Percentiles rank a stretch among this genome's conserved stretches.
Conservation (phyloP, 2,797 vertebrate species). For the Malurus leucopterus region DNA sequence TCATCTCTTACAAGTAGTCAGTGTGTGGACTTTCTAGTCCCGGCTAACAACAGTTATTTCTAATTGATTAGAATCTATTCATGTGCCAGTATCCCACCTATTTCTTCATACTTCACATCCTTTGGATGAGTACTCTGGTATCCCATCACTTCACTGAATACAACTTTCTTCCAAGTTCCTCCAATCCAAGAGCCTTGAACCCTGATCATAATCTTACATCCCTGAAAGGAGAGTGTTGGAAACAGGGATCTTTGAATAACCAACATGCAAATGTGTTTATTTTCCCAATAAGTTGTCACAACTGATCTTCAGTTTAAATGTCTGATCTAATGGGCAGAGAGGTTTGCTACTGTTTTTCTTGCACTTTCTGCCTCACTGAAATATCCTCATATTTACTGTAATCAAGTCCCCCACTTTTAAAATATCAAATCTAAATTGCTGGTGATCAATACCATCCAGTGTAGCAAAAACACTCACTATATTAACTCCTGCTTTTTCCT, state of each 20-base stretch:
- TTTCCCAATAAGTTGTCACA: neutral
- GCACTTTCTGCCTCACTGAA: neutral
- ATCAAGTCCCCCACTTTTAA: neutral
- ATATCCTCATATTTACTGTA: neutral
- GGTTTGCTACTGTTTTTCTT: neutral
- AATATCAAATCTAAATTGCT: neutral
- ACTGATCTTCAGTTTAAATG: neutral
- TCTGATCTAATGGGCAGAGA: neutral
- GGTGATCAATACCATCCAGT: neutral
- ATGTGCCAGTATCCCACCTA: neutral
- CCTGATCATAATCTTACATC: neutral
- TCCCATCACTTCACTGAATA: neutral
- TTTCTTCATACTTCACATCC: neutral
- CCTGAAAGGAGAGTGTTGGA: neutral
- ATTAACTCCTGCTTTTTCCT: conserved; percentile 46
- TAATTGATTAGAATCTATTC: neutral
- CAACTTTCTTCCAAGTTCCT: neutral
- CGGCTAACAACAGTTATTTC: neutral
- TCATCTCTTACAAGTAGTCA: neutral
- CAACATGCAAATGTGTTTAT: neutral
- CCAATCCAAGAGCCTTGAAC: neutral
- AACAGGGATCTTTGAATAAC: neutral
- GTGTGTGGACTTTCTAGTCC: neutral
- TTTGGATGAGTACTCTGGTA: neutral
- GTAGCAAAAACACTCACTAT: neutral